Evolutionary conservation across 2,113 vertebrate genomes (phyloP), one percentile per base, ranked within the genome.

Genomic region (Elanoides forficatus): DNA sequence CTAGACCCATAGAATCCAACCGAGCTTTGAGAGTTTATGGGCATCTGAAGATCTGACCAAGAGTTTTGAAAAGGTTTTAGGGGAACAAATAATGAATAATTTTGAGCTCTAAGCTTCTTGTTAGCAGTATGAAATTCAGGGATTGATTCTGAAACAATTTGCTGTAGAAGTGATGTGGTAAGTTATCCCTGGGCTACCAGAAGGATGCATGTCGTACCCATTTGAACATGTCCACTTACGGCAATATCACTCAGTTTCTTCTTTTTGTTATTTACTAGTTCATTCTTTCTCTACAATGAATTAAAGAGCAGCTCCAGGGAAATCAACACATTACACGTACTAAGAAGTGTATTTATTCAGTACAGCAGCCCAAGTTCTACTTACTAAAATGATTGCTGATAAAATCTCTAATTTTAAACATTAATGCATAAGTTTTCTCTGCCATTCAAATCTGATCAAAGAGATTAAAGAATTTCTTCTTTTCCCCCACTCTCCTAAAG

Each of bases 361-460:
- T 55, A 90, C 27, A 60, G 80, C 78, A 96, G 65, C 82, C 73
- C 56, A 86, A 92, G 60, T 86, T 95, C 85, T 95, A 74, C 75
- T 96, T 92, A 92, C 92, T 91, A 82, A 97, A 96, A 94, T 89
- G 75, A 93, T 32, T 88, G 96, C 87, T 94, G 96, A 97, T 97
- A 97, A 97, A 94, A 97, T 97, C 89, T 96, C 58, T 89, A 85
- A 96, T 96, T 97, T 97, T 96, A 96, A 97, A 94, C 82, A 96
- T 94, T 96, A 95, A 91, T 91, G 94, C 91, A 83, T 78, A 96
- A 94, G 88, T 95, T 95, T 96, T 88, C 75, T 81, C 73, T 93
- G 92, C 76, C 88, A 89, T 91, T 97, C 84, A 92, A 91, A 96
- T 94, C 82, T 95, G 96, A 96, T 97, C 95, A 96, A 97, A 97